Percentiles rank a stretch among this genome's conserved stretches.
phyloP scores from a whole-genome alignment of 2,888 invertebrate genomes.

The Drosophila mimetica region DNA sequence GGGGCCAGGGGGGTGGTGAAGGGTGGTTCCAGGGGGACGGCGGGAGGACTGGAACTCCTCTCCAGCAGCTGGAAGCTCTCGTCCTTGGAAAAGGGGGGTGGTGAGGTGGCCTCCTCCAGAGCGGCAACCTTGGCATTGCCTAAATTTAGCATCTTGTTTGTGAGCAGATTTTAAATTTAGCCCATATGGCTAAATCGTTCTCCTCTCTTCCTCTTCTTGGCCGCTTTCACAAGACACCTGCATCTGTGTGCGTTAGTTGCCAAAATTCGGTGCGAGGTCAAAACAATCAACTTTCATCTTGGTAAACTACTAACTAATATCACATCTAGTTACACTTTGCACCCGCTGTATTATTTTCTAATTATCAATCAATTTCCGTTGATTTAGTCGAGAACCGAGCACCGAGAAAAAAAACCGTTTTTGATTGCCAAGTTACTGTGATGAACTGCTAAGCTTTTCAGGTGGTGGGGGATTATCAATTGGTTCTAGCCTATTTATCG shows the following conservation, averaged over 20 bases:
- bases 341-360: not conserved
- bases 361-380: not conserved
- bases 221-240: constrained; percentile 48
- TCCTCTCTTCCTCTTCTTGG: not conserved
- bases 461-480: not conserved
- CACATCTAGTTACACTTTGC: constrained; percentile 19
- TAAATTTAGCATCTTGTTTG: constrained; percentile 71
- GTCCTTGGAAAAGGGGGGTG: constrained; percentile 13
- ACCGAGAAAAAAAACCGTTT: constrained; percentile 3
- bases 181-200: constrained; percentile 14
- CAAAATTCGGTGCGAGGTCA: constrained; percentile 32
- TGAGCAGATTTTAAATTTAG: constrained; percentile 24
- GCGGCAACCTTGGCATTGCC: constrained; percentile 48
- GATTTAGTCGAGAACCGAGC: not conserved
- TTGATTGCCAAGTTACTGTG: not conserved
- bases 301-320: constrained; percentile 10
- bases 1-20: constrained; percentile 77
- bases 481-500: not conserved
- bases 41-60: constrained; percentile 2
- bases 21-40: constrained; percentile 21
- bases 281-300: constrained; percentile 9
- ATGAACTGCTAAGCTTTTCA: not conserved
- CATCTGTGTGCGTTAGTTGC: constrained; percentile 19
- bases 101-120: constrained; percentile 31
- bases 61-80: constrained; percentile 14